Base-by-base conservation (phyloP, 1,140 invertebrate genomes). In the Metaphire vulgaris region DNA sequence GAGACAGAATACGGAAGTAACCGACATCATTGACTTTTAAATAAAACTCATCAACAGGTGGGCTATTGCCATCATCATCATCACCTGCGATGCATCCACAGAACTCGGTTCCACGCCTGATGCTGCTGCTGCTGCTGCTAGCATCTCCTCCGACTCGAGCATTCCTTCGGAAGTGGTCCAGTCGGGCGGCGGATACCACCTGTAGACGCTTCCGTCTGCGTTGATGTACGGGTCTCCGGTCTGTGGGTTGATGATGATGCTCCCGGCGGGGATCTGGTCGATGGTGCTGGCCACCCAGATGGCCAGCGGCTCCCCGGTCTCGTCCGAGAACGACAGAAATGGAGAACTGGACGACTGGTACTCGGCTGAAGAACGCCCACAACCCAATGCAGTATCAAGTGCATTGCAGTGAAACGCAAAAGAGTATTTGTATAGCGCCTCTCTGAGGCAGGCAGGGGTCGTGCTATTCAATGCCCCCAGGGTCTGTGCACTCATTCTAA, bases 231-330 rank as follows among this genome's bases (percentile, higher is more conserved):
- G 89, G 83, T 89, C 88, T 31, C 90, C 89, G 80, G 66, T 34
- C 56, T 82, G 91, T 32, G 93, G 93, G 85, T 95, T 92, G 81
- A 95, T 93, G 77, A 95, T 91, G 77, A 95, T 87, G 80, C 92
- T 93, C 69, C 93, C 93, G 74, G 90, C 88, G 73, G 93, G 93
- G 56, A 95, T 92, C 76, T 90, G 90, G 29, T 91, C 89, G 82
- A 94, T 89, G 87, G 91, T 91, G 64, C 92, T 92, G 12, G 94
- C 91, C 67, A 92, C 92, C 92, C 93, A 95, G 82, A 93, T 75
- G 26, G 74, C 66, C 74, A 75, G 65, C 6, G 74, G 74, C 65
- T 75, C 31, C 6, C 74, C 74, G 29, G 65, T 21, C n/a, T 75
- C 74, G 64, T 75, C 33, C 28, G 29, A 30, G 66, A 75, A 67